These are phyloP conservation scores for Watsonalla cultraria DNA, from an alignment of 2,888 invertebrate species.

Conservation along the genomic window DNA sequence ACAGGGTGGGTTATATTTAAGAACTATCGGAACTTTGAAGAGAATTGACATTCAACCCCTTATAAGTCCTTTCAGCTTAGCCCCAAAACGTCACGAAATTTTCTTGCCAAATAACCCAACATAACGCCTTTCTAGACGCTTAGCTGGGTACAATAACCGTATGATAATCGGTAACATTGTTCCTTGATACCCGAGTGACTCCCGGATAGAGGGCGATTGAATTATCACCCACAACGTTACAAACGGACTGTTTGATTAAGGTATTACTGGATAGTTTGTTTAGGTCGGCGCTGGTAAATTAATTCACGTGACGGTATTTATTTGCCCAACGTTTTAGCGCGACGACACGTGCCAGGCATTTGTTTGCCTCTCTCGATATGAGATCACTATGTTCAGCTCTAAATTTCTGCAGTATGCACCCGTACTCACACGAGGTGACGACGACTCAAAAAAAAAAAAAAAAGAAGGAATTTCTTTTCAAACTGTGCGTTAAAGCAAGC, in stretches of 20 bases:
- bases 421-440: no score
- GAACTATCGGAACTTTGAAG: no score
- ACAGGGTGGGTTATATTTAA: no score
- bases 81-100: constrained; percentile 7
- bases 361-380: not conserved
- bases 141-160: not conserved
- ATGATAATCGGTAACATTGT: not conserved
- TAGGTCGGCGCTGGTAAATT: constrained; percentile 6
- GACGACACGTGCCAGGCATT: not conserved
- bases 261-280: constrained; percentile 3
- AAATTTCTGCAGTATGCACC: not conserved
- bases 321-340: constrained; percentile 5
- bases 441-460: no score
- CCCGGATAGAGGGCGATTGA: not conserved
- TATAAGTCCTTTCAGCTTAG: not conserved
- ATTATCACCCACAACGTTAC: not conserved
- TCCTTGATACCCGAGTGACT: not conserved
- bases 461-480: no score
- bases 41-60: not conserved
- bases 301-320: constrained; percentile 9
- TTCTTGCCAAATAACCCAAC: not conserved
- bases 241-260: not conserved
- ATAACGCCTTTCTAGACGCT: no score
- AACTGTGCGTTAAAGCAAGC: no score
- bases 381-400: not conserved